A percentile compares a stretch with the other conserved stretches of the same genome.
Evolutionary conservation across 2,888 invertebrate genomes (phyloP).

Genomic region (Ceramica pisi): DNA sequence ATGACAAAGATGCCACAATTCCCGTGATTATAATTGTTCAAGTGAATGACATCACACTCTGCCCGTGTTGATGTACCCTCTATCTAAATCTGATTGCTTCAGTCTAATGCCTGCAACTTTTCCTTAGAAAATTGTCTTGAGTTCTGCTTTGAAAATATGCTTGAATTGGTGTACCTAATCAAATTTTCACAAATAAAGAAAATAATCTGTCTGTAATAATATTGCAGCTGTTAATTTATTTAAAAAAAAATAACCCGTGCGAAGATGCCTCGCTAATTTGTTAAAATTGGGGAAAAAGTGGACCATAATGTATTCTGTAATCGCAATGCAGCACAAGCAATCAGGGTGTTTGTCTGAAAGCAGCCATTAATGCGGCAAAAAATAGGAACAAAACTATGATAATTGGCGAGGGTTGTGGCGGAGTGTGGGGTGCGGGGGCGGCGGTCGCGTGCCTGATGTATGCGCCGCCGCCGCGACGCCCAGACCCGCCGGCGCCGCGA

Average conservation of each 20-base stretch:
- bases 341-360: constrained; percentile 67
- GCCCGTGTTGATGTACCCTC: too few relatives aligned
- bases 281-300: constrained; percentile 18
- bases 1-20: too few relatives aligned
- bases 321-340: constrained; percentile 68
- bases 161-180: too few relatives aligned
- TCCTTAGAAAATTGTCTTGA: background rate
- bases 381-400: constrained; percentile 83
- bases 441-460: constrained; percentile 89
- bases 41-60: too few relatives aligned
- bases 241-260: background rate
- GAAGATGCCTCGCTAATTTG: background rate
- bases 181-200: too few relatives aligned
- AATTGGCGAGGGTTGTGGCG: constrained; percentile 77
- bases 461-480: constrained; percentile 89
- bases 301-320: constrained; percentile 45
- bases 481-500: constrained; percentile 88
- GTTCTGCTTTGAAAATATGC: background rate
- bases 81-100: background rate
- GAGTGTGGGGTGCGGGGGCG: constrained; percentile 65
- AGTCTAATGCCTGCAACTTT: background rate
- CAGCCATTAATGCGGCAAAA: constrained; percentile 76
- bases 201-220: background rate
- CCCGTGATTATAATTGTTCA: too few relatives aligned
- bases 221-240: background rate